Evolutionary conservation across 2,888 invertebrate genomes (phyloP), one percentile per base, ranked within the genome.

Genomic region (Unio pictorum): DNA sequence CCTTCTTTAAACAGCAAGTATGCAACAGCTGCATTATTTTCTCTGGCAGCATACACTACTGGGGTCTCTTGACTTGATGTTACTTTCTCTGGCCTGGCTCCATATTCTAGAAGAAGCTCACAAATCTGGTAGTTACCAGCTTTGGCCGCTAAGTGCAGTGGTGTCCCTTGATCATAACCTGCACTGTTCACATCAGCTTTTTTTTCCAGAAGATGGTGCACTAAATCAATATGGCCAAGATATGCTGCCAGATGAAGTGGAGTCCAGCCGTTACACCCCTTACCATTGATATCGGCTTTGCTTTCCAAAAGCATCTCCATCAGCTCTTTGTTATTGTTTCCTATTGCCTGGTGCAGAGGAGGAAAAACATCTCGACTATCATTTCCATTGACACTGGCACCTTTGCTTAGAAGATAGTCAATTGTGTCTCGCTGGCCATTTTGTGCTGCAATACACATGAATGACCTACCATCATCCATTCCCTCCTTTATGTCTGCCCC

Each of bases 71-170:
- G 62, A n/a, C 68, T 57, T 15, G 34, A 64, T 23, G 73, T 72
- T 34, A 67, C 59, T 23, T 58, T 64, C 61, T 78, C 78, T 23
- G 78, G 66, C 55, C 66, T 73, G 1, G 78, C 77, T 45, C 76
- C 74, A 45, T 68, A 69, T 15, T 69, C 73, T 20, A 80, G 58
- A 18, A 80, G 67, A 20, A 71, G 30, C 55, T 80, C 69, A 65
- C 71, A 71, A 8, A 80, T 67, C 15, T 72, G 62, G 55, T 57
- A 67, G 23, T 71, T 64, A 17, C 74, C 78, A 55, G 72, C 68
- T 55, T 67, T 67, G 0, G 77, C 76, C 4, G 80, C 78, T 8
- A 74, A 61, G 58, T 80, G 80, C 2, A 80, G 68, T n/a, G 80
- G 74, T 6, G 78, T 73, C 15, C 68, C 68, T 64, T 67, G 66